A percentile compares a stretch with the other conserved stretches of the same genome.
phyloP scores from a whole-genome alignment of 2,113 vertebrate genomes.

The Percina caprodes region DNA sequence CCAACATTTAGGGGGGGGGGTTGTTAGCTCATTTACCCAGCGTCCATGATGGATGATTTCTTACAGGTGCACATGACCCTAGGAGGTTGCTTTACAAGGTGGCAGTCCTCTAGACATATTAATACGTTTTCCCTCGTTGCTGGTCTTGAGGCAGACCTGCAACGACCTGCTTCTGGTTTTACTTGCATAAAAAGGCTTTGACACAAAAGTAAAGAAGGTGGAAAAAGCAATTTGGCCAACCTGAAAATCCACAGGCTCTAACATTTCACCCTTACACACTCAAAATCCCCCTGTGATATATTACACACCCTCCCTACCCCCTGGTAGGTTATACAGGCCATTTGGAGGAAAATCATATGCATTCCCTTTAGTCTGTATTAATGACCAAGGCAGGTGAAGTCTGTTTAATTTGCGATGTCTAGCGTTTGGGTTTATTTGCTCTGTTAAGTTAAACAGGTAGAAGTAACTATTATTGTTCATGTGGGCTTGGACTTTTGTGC shows the following conservation, averaged over 20 bases:
- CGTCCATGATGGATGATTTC: slow-evolving; percentile 40
- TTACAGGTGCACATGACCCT: slow-evolving; percentile 17
- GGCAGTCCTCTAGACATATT: slow-evolving; percentile 9
- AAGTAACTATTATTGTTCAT: background rate
- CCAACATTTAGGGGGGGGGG: background rate
- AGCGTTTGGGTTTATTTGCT: background rate
- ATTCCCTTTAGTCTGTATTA: background rate
- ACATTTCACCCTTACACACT: background rate
- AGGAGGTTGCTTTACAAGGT: slow-evolving; percentile 34
- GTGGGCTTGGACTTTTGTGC: background rate
- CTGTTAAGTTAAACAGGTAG: background rate
- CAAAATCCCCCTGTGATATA: slow-evolving; percentile 1
- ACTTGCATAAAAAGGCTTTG: background rate
- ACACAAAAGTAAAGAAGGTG: background rate
- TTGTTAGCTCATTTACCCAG: slow-evolving; percentile 8
- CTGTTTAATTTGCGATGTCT: background rate
- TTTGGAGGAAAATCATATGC: slow-evolving; percentile 13
- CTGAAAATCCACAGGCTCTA: background rate
- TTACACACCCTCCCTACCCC: background rate
- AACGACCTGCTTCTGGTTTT: background rate
- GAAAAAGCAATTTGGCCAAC: background rate
- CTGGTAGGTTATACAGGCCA: background rate
- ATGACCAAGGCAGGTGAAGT: background rate
- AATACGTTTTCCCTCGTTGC: slow-evolving; percentile 13
- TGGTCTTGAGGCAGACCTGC: background rate